Conservation (phyloP, 1,140 invertebrate genomes). For the Scaptomyza hsui region DNA sequence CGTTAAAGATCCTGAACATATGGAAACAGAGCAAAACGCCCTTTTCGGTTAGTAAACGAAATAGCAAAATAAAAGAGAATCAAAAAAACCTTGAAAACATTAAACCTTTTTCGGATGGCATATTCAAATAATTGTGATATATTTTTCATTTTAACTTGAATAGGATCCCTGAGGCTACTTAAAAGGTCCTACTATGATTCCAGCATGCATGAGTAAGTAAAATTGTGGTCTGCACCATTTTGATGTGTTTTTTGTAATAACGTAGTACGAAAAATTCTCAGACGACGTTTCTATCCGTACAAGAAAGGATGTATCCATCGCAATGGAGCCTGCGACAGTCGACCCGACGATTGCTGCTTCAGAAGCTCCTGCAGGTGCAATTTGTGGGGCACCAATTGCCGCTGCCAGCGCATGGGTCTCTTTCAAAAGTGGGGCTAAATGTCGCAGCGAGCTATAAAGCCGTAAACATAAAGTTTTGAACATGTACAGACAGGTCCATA, state of each 20-base stretch:
- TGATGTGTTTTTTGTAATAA: background rate
- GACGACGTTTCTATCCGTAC: background rate
- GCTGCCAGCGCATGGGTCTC: constrained; percentile 94
- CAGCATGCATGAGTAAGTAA: background rate
- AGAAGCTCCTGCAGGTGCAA: constrained; percentile 94
- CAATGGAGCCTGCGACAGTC: constrained; percentile 91
- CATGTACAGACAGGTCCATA: too few species aligned
- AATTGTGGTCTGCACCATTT: too few species aligned
- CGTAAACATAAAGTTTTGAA: too few species aligned
- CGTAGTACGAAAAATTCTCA: background rate
- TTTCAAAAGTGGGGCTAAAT: constrained; percentile 94
- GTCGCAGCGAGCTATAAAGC: too few species aligned
- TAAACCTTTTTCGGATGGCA: too few species aligned
- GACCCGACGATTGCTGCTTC: constrained; percentile 93
- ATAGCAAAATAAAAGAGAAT: too few species aligned
- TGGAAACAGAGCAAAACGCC: background rate
- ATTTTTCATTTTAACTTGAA: too few species aligned
- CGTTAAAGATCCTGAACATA: background rate
- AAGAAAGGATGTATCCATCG: constrained; percentile 21
- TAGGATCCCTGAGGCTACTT: too few species aligned
- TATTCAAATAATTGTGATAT: too few species aligned
- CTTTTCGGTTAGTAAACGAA: background rate
- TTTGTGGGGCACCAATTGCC: constrained; percentile 95
- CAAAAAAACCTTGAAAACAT: too few species aligned
- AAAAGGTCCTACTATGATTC: too few species aligned